Evolutionary conservation across 2,888 invertebrate species (phyloP).

Genomic region (Hofmannophila pseudospretella): DNA sequence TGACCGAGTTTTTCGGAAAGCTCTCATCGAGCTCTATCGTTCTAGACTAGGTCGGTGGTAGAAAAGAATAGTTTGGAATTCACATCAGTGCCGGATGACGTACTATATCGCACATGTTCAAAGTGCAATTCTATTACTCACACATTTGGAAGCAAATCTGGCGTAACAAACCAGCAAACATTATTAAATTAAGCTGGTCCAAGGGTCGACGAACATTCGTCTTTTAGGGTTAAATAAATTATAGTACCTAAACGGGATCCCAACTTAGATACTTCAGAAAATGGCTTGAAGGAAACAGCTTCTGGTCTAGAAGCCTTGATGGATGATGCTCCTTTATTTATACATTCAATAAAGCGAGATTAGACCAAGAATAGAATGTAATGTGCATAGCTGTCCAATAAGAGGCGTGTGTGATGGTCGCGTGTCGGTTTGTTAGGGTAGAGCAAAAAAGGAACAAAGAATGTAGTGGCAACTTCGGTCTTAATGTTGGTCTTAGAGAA

Average conservation of each 20-base stretch:
- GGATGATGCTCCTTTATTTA: neutral
- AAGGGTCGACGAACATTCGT: neutral
- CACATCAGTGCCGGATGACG: too few relatives aligned
- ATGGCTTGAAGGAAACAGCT: neutral
- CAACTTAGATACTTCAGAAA: neutral
- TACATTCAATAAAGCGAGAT: conserved; percentile 4
- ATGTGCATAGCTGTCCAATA: conserved; percentile 7
- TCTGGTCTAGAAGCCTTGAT: neutral
- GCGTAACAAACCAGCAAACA: neutral
- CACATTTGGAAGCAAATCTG: neutral
- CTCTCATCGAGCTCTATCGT: too few relatives aligned
- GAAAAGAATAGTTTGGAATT: too few relatives aligned
- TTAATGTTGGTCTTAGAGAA: too few relatives aligned
- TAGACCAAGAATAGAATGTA: conserved; percentile 9
- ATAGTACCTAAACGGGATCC: neutral
- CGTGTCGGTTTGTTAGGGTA: neutral
- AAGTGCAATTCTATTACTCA: too few relatives aligned
- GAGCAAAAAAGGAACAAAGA: too few relatives aligned
- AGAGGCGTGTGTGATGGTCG: conserved; percentile 2
- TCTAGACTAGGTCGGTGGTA: too few relatives aligned
- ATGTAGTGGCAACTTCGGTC: too few relatives aligned
- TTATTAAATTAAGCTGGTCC: neutral
- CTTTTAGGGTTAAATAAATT: conserved; percentile 1
- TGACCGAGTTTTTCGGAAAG: too few relatives aligned
- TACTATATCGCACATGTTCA: too few relatives aligned